Conservation (phyloP, 1,140 invertebrate genomes). For the Eueides isabella region DNA sequence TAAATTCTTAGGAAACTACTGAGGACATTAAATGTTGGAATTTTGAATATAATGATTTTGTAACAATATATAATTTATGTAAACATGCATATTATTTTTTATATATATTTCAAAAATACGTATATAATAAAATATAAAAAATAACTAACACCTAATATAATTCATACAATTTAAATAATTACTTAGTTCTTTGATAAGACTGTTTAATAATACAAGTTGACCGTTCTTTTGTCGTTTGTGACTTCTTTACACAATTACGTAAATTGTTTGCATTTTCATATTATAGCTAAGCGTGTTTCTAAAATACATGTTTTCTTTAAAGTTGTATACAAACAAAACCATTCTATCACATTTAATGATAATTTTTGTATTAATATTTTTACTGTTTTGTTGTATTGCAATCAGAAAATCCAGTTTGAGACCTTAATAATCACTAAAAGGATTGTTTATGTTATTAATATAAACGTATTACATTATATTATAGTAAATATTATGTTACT, state of each 20-base stretch:
- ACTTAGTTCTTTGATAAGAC: not conserved
- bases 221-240: not conserved
- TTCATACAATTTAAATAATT: not conserved
- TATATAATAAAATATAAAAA: not conserved
- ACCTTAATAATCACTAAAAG: no score
- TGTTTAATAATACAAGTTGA: not conserved
- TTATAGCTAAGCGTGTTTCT: conserved; percentile 6
- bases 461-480: not conserved
- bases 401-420: not conserved
- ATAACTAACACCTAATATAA: not conserved
- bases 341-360: not conserved
- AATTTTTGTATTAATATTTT: not conserved
- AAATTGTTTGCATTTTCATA: conserved; percentile 41
- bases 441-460: not conserved
- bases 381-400: not conserved
- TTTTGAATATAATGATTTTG: no score
- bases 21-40: no score
- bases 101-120: not conserved
- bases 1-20: no score
- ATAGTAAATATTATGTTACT: no score
- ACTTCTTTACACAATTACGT: conserved; percentile 51
- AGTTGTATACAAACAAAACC: conserved; percentile 8
- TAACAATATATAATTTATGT: no score
- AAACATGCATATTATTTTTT: no score
- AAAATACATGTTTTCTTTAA: conserved; percentile 11